phyloP scores from a whole-genome alignment of 1,140 invertebrate genomes.

The Drosophila fuyamai region DNA sequence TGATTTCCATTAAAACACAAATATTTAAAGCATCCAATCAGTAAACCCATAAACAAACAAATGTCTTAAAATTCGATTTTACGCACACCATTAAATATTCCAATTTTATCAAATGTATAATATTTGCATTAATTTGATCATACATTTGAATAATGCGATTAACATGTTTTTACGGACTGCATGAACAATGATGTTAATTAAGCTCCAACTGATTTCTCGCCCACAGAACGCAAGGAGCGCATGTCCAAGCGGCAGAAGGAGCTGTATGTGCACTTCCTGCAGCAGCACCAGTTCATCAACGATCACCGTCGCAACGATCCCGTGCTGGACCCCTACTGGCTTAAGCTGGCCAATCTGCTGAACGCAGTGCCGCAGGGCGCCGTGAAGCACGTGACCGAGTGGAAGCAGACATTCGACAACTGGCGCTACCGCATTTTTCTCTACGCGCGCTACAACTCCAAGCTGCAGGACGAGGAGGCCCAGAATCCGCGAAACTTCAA shows the following conservation, averaged over 20 bases:
- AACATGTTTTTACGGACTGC: neutral
- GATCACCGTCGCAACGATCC: conserved; percentile 79
- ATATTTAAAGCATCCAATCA: neutral
- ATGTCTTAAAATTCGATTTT: neutral
- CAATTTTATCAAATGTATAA: conserved; percentile 14
- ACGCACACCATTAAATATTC: conserved; percentile 1
- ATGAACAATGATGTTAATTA: conserved; percentile 1
- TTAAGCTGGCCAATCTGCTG: conserved; percentile 74
- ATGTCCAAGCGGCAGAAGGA: conserved; percentile 83
- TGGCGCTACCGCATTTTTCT: conserved; percentile 82
- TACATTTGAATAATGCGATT: conserved; percentile 14
- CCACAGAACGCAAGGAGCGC: conserved; percentile 77
- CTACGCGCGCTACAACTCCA: conserved; percentile 81
- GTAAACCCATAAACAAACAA: neutral
- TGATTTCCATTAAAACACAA: neutral
- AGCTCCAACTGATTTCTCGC: neutral
- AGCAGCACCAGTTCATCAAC: conserved; percentile 79
- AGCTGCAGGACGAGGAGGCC: conserved; percentile 75
- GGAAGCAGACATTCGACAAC: conserved; percentile 83
- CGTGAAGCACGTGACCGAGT: conserved; percentile 78
- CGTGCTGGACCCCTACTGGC: conserved; percentile 75
- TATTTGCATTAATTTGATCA: conserved; percentile 23
- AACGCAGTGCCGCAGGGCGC: conserved; percentile 80
- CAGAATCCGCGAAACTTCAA: conserved; percentile 81
- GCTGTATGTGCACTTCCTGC: conserved; percentile 78